phyloP scores from a whole-genome alignment of 1,140 invertebrate species.

The Danaus plexippus region DNA sequence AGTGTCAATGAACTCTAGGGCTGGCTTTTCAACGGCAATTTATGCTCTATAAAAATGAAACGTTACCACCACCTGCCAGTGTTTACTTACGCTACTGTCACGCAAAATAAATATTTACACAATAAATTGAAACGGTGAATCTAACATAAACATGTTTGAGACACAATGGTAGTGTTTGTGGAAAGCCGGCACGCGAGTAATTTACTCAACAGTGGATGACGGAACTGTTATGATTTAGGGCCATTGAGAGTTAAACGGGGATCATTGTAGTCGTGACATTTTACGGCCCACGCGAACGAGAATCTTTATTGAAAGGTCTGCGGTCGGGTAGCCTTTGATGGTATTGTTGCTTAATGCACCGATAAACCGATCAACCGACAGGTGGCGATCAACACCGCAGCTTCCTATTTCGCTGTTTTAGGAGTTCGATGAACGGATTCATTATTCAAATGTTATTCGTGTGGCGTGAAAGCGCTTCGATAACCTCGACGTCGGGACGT shows the following conservation, averaged over 20 bases:
- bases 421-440: slow-evolving; percentile 60
- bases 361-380: slow-evolving; percentile 35
- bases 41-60: slow-evolving; percentile 32
- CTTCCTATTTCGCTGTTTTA: slow-evolving; percentile 47
- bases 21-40: slow-evolving; percentile 32
- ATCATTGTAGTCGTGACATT: slow-evolving; percentile 45
- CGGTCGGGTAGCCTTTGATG: slow-evolving; percentile 39
- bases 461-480: slow-evolving; percentile 63
- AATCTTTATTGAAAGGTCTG: slow-evolving; percentile 32
- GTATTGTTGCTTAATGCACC: slow-evolving; percentile 56
- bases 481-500: slow-evolving; percentile 55
- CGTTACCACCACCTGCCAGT: slow-evolving; percentile 34
- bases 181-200: slow-evolving; percentile 34
- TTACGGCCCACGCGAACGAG: slow-evolving; percentile 43
- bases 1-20: slow-evolving; percentile 16
- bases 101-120: slow-evolving; percentile 37
- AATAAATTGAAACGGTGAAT: slow-evolving; percentile 53
- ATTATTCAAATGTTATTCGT: slow-evolving; percentile 68
- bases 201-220: slow-evolving; percentile 21
- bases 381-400: slow-evolving; percentile 19
- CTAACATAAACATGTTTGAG: slow-evolving; percentile 33
- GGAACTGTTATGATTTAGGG: slow-evolving; percentile 48
- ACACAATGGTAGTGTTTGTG: slow-evolving; percentile 38
- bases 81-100: slow-evolving; percentile 40
- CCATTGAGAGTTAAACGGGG: slow-evolving; percentile 24